Base-by-base conservation (phyloP, 2,888 invertebrate genomes). In the Scaptomyza parva region DNA sequence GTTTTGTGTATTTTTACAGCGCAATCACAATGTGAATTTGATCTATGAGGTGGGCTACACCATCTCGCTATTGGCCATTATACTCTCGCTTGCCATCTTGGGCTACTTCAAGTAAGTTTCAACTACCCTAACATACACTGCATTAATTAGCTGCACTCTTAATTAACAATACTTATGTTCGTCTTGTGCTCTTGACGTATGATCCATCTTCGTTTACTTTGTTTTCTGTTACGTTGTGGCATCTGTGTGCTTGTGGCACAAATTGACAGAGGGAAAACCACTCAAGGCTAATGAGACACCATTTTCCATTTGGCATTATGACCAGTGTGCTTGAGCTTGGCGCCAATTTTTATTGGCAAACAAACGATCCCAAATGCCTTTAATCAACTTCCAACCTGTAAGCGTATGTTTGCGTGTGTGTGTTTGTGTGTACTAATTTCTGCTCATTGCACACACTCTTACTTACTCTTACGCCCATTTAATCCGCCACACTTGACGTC, bases 11-110 rank as follows among this genome's bases (percentile, higher is more conserved):
- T 39, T 41, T 58, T 53, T 26, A n/a, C 93, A 96, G 96, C 94
- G 94, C 92, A 93, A 94, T 76, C 93, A 94, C 83, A 93, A 93
- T 64, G 94, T 97, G 79, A 95, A 95, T 89, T 93, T 94, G 53
- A 94, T 97, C 83, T 97, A 97, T 93, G 95, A 96, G 90, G 93
- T 95, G 28, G 98, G 98, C 78, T 98, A 98, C 92, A 93, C 95
- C 89, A 94, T 97, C 88, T 98, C 98, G 12, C 93, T 98, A 66
- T 93, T 97, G 69, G 97, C 97, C 75, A 94, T 98, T 66, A 91
- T 97, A 61, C 90, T 97, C 45, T 97, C 98, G 1, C 93, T 98
- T 68, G 94, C 93, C 75, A 96, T 98, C 79, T 95, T 98, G 76
- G 93, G 94, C 83, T 96, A 96, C 92, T 97, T 98, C 93, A 96